Evolutionary conservation across 2,888 invertebrate species (phyloP), one percentile per base, ranked within the genome.

Genomic region (Eupeodes luniger): DNA sequence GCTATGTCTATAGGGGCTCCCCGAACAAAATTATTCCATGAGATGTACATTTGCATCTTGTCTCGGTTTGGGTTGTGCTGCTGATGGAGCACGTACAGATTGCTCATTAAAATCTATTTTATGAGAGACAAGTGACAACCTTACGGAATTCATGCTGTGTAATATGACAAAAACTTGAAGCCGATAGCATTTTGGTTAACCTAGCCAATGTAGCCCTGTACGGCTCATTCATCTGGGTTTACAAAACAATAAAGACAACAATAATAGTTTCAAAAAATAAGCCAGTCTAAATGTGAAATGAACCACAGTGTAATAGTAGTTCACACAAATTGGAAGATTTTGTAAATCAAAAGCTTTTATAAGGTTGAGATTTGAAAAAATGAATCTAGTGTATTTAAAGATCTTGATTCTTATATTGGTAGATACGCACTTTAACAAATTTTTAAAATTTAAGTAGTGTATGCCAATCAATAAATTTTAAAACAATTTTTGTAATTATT

Each of bases 201-300:
- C 85, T 85, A 85, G 85, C 77, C 75, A 53, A 51, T 51, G 53
- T 57, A 72, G 77, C 77, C 82, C 77, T 78, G 82, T 83, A 55
- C 62, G 27, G 61, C 62, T 53, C 61, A 76, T 85, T 85, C 76
- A 77, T 77, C 77, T 80, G 53, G 66, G 61, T 49, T 57, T 16
- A 5, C 16, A 69, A 72, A 51, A 51, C 49, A 70, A 59, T 34
- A 70, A 34, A 72, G 61, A 72, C 62, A 4, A 9, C 12, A 57
- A 57, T 6, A 14, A 34, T 12, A 44, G 6, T 44, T 44, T 10
- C 6, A 5, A 7, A 5, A 19, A 57, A 77, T 66, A 66, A 57
- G 59, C 40, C 27, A 40, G 34, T 64, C 57, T 51, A 66, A 77
- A 61, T 67, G 44, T 47, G 55, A 75, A 40, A 75, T 44, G 16